phyloP scores from a whole-genome alignment of 2,113 vertebrate species.

The Cochlearius cochlearius region DNA sequence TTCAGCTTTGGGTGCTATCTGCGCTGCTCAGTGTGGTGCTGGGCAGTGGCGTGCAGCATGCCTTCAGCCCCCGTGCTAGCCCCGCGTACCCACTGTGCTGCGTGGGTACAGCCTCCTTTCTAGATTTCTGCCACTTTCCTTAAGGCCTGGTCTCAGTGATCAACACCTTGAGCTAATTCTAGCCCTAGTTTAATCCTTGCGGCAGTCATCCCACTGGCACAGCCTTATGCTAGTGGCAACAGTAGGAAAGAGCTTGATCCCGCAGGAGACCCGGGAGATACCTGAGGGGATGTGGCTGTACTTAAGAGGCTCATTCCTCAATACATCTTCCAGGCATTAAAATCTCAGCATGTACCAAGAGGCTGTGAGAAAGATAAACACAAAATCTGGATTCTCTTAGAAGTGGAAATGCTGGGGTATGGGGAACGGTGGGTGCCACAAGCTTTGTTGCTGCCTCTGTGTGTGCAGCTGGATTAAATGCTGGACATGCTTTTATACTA shows the following conservation, averaged over 20 bases:
- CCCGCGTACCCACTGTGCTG: background rate
- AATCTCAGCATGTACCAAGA: background rate
- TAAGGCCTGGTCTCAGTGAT: background rate
- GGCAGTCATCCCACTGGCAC: background rate
- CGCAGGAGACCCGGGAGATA: background rate
- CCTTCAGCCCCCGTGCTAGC: rapidly evolving
- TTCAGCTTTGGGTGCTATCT: background rate
- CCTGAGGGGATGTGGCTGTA: background rate
- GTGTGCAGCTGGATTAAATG: background rate
- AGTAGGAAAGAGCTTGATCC: background rate
- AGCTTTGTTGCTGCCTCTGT: background rate
- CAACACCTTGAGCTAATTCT: background rate
- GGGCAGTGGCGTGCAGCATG: background rate
- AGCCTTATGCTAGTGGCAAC: background rate
- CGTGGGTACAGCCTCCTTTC: background rate
- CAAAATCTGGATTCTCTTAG: background rate
- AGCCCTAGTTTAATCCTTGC: background rate
- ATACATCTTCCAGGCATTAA: background rate
- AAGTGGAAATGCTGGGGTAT: background rate
- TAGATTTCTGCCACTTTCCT: background rate
- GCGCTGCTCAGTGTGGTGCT: background rate
- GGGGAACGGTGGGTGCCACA: background rate
- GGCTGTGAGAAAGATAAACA: background rate
- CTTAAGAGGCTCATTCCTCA: background rate
- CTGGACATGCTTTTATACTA: background rate